Percentiles rank a stretch among this genome's conserved stretches.
phyloP scores from a whole-genome alignment of 2,797 vertebrate species.

The Threskiornis aethiopicus region DNA sequence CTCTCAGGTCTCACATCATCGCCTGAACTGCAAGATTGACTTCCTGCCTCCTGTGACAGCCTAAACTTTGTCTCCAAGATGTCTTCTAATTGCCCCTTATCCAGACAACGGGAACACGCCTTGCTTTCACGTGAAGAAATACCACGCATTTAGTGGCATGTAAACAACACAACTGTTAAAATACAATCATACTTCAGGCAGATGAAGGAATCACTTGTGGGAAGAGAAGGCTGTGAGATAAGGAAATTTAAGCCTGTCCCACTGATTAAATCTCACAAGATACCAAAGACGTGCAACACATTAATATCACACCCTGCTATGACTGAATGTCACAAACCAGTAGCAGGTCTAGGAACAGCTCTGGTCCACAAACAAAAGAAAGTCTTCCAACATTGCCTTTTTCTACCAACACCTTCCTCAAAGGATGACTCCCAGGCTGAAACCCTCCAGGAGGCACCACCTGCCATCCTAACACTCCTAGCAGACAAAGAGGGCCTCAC shows the following conservation, averaged over 20 bases:
- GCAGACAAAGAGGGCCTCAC: neutral
- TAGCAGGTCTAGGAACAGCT: neutral
- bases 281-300: neutral
- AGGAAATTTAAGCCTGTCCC: neutral
- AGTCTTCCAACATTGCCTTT: fast-evolving
- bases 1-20: neutral
- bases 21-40: neutral
- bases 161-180: neutral
- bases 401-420: neutral
- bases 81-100: neutral
- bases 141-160: neutral
- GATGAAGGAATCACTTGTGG: neutral
- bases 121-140: neutral
- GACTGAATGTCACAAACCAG: neutral
- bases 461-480: fast-evolving
- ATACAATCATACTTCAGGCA: neutral
- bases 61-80: neutral
- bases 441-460: neutral
- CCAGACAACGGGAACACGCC: neutral
- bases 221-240: neutral
- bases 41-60: neutral
- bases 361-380: neutral
- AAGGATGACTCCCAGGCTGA: fast-evolving
- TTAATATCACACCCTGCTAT: neutral
- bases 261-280: neutral